Conservation (phyloP, 2,888 invertebrate genomes). For the Dynastes maya region DNA sequence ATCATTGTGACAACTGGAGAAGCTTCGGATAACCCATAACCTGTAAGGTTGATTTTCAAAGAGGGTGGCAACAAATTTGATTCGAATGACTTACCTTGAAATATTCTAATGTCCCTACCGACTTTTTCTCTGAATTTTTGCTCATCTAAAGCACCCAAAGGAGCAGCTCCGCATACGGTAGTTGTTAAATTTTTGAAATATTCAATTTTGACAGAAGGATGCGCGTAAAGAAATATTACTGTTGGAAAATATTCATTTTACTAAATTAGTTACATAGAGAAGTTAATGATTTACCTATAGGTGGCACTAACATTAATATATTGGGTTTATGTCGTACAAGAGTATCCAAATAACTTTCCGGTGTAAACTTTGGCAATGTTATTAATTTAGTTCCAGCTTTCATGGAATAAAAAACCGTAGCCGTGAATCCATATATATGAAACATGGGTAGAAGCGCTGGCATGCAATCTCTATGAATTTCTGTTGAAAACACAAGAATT, state of each 20-base stretch:
- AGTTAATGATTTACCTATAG: constrained; percentile 72
- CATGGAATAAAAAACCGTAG: constrained; percentile 75
- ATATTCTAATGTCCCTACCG: constrained; percentile 58
- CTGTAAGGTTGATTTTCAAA: background rate
- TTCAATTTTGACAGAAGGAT: constrained; percentile 43
- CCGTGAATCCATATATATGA: constrained; percentile 84
- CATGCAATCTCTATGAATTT: constrained; percentile 75
- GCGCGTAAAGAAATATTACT: constrained; percentile 47
- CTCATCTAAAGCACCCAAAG: constrained; percentile 75
- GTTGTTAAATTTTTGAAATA: constrained; percentile 43
- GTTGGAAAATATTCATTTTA: background rate
- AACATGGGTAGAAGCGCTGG: constrained; percentile 86
- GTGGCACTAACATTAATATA: constrained; percentile 83
- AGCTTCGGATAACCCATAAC: constrained; percentile 81
- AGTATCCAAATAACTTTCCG: constrained; percentile 77
- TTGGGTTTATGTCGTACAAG: constrained; percentile 78
- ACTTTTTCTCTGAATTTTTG: constrained; percentile 72
- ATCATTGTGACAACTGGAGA: constrained; percentile 68
- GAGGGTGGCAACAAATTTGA: background rate
- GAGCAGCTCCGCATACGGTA: constrained; percentile 80
- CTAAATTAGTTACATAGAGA: background rate
- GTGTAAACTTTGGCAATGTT: constrained; percentile 83
- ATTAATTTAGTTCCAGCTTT: constrained; percentile 77
- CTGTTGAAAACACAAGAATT: constrained; percentile 9
- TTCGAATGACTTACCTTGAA: constrained; percentile 59